Base-by-base conservation (phyloP, 2,113 vertebrate genomes). In the Platichthys stellatus region DNA sequence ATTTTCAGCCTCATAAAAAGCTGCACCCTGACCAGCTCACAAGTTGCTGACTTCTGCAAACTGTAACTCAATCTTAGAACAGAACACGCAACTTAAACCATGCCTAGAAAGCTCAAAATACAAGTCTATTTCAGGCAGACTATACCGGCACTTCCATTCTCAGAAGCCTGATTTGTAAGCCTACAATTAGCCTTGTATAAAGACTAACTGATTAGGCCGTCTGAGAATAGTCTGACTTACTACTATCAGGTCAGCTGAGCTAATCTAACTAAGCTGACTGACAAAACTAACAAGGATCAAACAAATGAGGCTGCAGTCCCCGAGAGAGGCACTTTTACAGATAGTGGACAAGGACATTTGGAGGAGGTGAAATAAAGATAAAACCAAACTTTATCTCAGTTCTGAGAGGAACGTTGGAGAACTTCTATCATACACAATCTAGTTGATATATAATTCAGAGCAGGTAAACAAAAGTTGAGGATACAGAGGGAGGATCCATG, bases 161-260 rank as follows among this genome's bases (percentile, higher is more conserved):
- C 67, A 86, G 82, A 91, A 89, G 60, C 67, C 28, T 40, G 65
- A 69, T 45, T 86, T 76, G 68, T 85, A 81, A 83, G 84, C 81
- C 80, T 77, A 86, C 87, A 88, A 87, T 90, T 91, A 90, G 80
- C 63, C 75, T 81, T 86, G 82, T 81, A 75, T 81, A 69, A 79
- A 81, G 69, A 71, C 76, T 83, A 51, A 61, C 24, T 80, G 76
- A 88, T 83, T 78, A 86, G 63, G 68, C 20, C 11, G 64, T 80
- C 83, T 89, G 74, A 82, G 85, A 89, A 90, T 86, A 79, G 84
- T 77, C 63, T 83, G 71, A 85, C 62, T 57, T 73, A 61, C 74
- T 81, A 83, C 78, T 72, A 76, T 67, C 31, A 78, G 77, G 76
- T 56, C 82, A 89, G 35, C 51, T 63, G 43, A 73, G 69, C 49